A percentile compares a stretch with the other conserved stretches of the same genome.
These are phyloP conservation scores for Neosalanx taihuensis DNA, from an alignment of 2,797 vertebrate species.

Conservation along the genomic window DNA sequence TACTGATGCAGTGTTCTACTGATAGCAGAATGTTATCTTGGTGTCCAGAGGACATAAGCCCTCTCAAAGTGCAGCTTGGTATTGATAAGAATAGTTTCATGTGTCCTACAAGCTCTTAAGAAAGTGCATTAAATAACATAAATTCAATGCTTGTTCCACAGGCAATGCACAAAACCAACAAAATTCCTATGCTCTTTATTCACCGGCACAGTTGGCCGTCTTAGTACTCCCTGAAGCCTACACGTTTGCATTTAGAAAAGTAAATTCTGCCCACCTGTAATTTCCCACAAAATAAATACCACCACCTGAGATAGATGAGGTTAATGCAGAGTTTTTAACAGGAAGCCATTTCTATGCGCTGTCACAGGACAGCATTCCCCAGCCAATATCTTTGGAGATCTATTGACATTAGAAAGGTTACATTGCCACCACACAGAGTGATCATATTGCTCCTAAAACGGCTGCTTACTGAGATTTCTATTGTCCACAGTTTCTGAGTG, in stretches of 20 bases:
- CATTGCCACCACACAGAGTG: slow-evolving; percentile 15
- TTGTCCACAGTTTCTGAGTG: slow-evolving; percentile 39
- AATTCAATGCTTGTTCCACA: slow-evolving; percentile 60
- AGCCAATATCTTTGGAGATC: slow-evolving; percentile 5
- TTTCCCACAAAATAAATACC: slow-evolving; percentile 40
- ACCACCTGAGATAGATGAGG: slow-evolving; percentile 1
- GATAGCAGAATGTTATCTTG: slow-evolving; percentile 14
- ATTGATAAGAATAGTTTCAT: background rate
- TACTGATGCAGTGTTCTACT: background rate
- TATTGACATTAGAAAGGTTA: slow-evolving; percentile 39
- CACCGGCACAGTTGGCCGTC: slow-evolving; percentile 40
- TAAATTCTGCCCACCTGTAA: slow-evolving; percentile 47
- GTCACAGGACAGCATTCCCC: slow-evolving; percentile 1
- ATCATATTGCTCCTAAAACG: slow-evolving; percentile 30
- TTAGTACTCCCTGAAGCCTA: slow-evolving; percentile 38
- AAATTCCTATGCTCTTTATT: slow-evolving; percentile 58
- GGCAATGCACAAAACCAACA: slow-evolving; percentile 62
- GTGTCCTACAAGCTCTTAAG: slow-evolving; percentile 31
- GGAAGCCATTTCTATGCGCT: slow-evolving; percentile 18
- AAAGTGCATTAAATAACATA: slow-evolving; percentile 65
- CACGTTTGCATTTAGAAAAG: slow-evolving; percentile 60
- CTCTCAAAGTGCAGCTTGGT: slow-evolving; percentile 24
- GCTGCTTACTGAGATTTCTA: slow-evolving; percentile 40
- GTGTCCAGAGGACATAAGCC: slow-evolving; percentile 25
- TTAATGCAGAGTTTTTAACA: background rate